Evolutionary conservation across 2,113 vertebrate species (phyloP).

Genomic region (Corythaixoides concolor): DNA sequence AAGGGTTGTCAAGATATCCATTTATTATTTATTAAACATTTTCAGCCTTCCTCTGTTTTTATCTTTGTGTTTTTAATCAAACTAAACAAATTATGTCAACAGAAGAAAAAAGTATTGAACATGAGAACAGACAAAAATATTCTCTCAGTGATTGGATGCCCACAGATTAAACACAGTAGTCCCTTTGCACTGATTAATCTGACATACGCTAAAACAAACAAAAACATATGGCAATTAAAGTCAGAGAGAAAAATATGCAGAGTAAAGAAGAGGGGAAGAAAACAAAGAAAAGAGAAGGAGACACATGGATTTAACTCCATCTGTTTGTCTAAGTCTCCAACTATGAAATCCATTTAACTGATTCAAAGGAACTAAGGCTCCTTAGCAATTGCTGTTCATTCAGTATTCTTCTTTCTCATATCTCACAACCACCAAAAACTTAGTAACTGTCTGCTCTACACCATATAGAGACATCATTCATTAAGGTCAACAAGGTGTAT

Average conservation of each 20-base stretch:
- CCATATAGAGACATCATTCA: not conserved
- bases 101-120: not conserved
- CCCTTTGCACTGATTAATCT: not conserved
- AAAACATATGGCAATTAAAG: not conserved
- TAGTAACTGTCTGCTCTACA: not conserved
- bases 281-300: not conserved
- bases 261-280: not conserved
- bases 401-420: not conserved
- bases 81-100: not conserved
- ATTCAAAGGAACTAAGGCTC: not conserved
- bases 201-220: not conserved
- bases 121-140: not conserved
- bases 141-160: not conserved
- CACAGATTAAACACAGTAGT: not conserved
- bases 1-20: not conserved
- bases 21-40: slow-evolving; percentile 24
- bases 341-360: not conserved
- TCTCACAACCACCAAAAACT: not conserved
- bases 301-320: not conserved
- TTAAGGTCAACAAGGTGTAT: not conserved
- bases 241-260: not conserved
- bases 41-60: not conserved
- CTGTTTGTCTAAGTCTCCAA: not conserved
- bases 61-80: not conserved
- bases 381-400: not conserved